Percentiles rank a stretch among this genome's conserved stretches.
Evolutionary conservation across 2,113 vertebrate species (phyloP).

Genomic region (Ammospiza caudacuta): DNA sequence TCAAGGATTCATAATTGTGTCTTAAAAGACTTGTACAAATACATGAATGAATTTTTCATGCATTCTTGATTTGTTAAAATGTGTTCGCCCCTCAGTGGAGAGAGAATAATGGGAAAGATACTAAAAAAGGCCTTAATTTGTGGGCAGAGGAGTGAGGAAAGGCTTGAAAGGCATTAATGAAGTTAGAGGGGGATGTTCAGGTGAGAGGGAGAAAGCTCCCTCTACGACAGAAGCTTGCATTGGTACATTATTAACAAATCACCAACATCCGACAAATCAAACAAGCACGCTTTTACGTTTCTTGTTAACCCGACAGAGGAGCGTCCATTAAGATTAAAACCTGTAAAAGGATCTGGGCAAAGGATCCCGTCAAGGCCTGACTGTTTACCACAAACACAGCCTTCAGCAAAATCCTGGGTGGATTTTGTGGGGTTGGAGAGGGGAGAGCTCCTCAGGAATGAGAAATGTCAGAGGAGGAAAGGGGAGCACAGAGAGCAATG

Average conservation of each 20-base stretch:
- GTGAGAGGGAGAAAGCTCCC: not conserved
- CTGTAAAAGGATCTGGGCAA: no score
- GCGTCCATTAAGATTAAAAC: no score
- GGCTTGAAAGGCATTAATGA: not conserved
- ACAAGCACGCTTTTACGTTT: no score
- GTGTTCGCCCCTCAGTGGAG: not conserved
- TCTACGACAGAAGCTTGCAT: no score
- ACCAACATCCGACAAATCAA: no score
- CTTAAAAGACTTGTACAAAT: constrained; percentile 50
- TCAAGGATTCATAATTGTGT: constrained; percentile 36
- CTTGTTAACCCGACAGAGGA: no score
- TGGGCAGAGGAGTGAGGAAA: not conserved
- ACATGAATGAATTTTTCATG: constrained; percentile 63
- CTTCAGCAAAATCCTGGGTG: not conserved
- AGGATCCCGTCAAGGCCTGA: no score
- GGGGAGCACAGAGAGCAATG: no score
- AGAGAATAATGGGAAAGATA: not conserved
- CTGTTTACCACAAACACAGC: no score
- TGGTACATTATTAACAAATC: no score
- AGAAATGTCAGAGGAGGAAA: not conserved
- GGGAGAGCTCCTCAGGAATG: not conserved
- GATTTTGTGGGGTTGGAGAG: not conserved
- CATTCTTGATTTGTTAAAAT: constrained; percentile 38
- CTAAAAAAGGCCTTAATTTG: not conserved
- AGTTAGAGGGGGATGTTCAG: not conserved